Evolutionary conservation across 2,888 invertebrate genomes (phyloP), one percentile per base, ranked within the genome.

Genomic region (Cerastis leucographa): DNA sequence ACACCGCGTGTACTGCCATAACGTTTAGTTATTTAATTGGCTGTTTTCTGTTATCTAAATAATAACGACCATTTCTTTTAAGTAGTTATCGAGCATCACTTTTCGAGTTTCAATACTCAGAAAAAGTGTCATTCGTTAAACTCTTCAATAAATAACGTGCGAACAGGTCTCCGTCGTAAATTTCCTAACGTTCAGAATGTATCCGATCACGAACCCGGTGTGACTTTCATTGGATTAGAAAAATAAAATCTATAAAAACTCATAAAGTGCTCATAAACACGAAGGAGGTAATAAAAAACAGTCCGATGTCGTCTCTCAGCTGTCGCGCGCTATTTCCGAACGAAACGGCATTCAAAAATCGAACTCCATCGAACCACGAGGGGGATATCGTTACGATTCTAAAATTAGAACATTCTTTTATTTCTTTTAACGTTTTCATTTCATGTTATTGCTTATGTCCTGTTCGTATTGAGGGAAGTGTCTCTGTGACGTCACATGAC

Each of bases 251-350:
- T 96, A 96, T 95, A 95, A 95, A 94, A 95, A 94, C 95, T 94
- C 94, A 95, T 96, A 96, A 96, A 96, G 96, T 95, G 96, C 94
- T 96, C 95, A 95, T 96, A 96, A 96, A 96, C 96, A 95, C 94
- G 94, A 94, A 93, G 95, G 94, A 94, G 94, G 96, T 93, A 95
- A 95, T 96, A 96, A 96, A 96, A 96, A 96, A 95, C 92, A 90
- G 90, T 92, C 92, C 93, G 93, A 94, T 94, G 95, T 95, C 95
- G 94, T 94, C 92, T 93, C 94, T 96, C 96, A 96, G 96, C 96
- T 96, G 96, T 96, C 96, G 95, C 93, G 94, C 91, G 95, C 95
- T 96, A 96, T 96, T 96, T 96, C 93, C 92, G 95, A 95, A 95
- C 95, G 91, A 88, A 90, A 90, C 91, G 92, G 81, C 87, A 87